Percentiles rank a stretch among this genome's conserved stretches.
phyloP scores from a whole-genome alignment of 2,113 vertebrate genomes.

The Zosterops borbonicus region DNA sequence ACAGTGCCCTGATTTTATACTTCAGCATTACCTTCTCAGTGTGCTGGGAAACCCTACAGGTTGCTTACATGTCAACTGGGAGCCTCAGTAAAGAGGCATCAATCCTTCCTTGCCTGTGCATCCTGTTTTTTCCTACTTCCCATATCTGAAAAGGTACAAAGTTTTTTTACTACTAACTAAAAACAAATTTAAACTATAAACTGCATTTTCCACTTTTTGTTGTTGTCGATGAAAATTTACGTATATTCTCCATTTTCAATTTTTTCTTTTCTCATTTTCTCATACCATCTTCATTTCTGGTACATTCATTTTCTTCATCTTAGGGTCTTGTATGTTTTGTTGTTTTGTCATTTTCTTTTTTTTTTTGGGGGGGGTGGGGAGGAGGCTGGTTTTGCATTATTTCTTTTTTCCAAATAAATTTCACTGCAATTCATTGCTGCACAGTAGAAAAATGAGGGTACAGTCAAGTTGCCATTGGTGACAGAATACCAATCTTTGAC shows the following conservation, averaged over 20 bases:
- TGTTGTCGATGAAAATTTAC: neutral
- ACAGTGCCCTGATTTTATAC: neutral
- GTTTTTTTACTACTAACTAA: neutral
- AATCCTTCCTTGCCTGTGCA: neutral
- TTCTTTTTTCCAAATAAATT: neutral
- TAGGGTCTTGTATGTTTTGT: neutral
- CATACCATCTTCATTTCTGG: neutral
- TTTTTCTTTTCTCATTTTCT: neutral
- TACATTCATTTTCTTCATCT: neutral
- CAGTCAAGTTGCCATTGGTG: neutral
- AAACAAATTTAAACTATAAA: neutral
- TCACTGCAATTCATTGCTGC: neutral
- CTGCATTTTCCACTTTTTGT: neutral
- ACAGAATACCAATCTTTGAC: neutral
- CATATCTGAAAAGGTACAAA: fast-evolving
- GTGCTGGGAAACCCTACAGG: neutral
- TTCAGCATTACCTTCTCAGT: neutral
- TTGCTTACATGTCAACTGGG: neutral
- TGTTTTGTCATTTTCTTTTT: neutral
- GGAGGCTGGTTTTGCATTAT: neutral
- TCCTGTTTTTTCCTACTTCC: neutral
- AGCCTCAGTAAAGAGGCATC: neutral
- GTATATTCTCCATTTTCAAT: neutral
- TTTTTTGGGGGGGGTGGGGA: fast-evolving
- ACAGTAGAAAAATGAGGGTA: neutral